Evolutionary conservation across 2,113 vertebrate genomes (phyloP).

Genomic region (Lepisosteus osseus): DNA sequence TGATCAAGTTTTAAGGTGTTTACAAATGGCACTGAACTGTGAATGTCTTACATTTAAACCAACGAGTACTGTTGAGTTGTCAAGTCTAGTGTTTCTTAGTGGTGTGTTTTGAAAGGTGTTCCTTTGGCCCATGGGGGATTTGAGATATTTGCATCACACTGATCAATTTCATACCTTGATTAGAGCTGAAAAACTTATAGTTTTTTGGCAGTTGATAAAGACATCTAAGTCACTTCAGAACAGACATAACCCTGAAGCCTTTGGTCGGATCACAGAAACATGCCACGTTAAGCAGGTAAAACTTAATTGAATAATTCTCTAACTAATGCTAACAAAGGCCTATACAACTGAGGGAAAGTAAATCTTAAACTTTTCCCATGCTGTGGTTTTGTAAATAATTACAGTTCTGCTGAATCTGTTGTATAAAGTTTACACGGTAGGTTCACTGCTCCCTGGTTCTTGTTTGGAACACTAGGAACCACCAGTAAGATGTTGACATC

Average conservation of each 20-base stretch:
- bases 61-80: no score
- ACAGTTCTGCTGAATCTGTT: conserved; percentile 97
- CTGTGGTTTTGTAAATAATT: conserved; percentile 98
- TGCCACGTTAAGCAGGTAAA: not conserved
- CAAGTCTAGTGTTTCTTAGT: no score
- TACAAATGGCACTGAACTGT: no score
- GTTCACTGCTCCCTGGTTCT: conserved; percentile 97
- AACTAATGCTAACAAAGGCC: conserved; percentile 36
- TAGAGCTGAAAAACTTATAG: no score
- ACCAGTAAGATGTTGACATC: conserved; percentile 98
- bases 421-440: conserved; percentile 99
- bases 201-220: no score
- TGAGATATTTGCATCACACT: no score
- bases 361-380: conserved; percentile 79
- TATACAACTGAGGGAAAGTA: conserved; percentile 69
- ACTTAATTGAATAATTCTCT: not conserved
- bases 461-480: conserved; percentile 97
- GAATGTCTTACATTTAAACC: no score
- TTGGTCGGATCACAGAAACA: no score
- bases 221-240: not conserved
- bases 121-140: no score
- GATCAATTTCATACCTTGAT: no score
- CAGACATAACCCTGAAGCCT: not conserved
- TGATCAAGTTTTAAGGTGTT: no score
- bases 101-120: no score